Evolutionary conservation across 2,797 vertebrate genomes (phyloP), one percentile per base, ranked within the genome.

Genomic region (Cyprinella venusta): DNA sequence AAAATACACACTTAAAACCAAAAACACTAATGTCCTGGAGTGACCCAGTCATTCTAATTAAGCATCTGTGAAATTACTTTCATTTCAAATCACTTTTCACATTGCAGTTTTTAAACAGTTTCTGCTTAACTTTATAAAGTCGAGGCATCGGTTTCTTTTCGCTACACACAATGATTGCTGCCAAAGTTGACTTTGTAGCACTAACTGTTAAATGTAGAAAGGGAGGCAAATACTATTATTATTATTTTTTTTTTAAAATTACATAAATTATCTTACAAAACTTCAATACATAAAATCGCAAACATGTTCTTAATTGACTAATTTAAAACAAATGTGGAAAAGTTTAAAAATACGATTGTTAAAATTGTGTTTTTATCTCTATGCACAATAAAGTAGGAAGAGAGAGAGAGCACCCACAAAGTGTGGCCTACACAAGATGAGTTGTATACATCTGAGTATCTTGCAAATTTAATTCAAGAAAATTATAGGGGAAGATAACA

Each of bases 381-480:
- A 54, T 12, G 36, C 19, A 15, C 21, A 75, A 75, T 19, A 75
- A 75, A 16, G 50, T 10, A 61, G 54, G 54, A 38, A n/a, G 40
- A 56, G 36, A 18, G 36, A 36, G 72, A 24, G 67, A 18, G 36
- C 0, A 9, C 21, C 72, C 33, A 76, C n/a, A 76, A 76, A 42
- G n/a, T 76, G 54, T 78, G 24, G 8, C 26, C 19, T 16, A 48
- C 40, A 21, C 26, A 10, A 65, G 61, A 78, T 65, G 61, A 78
- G 18, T 30, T 64, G 26, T 64, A 59, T 61, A 76, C 21, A 42
- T 61, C 64, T 21, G 9, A 42, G 67, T 45, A 69, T 69, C 59
- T 63, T 48, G 76, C 59, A 48, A 21, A 79, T 79, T 26, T 40
- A 90, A 90, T 70, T 84, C 90, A 86, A 88, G 82, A 82, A 83